phyloP scores from a whole-genome alignment of 2,113 vertebrate species.

The Anguilla japonica region DNA sequence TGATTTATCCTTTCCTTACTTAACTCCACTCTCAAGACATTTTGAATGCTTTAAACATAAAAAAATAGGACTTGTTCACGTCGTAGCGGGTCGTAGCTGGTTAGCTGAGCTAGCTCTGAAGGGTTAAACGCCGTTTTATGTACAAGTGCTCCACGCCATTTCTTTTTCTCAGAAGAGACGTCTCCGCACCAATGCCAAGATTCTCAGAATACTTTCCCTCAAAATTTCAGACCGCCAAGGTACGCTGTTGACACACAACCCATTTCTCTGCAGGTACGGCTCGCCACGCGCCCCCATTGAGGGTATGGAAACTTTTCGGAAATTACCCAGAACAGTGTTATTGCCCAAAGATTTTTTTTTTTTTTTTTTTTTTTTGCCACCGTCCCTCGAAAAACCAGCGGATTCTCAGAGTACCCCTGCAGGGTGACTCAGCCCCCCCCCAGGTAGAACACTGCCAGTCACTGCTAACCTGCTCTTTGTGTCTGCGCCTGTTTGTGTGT shows the following conservation, averaged over 20 bases:
- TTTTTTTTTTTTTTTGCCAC: too few relatives aligned
- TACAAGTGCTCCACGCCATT: conserved; percentile 41
- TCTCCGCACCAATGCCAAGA: conserved; percentile 4
- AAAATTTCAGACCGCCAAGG: conserved; percentile 47
- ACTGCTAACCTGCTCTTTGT: not conserved
- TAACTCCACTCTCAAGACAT: too few relatives aligned
- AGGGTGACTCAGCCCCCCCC: too few relatives aligned
- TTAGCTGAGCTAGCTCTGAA: not conserved
- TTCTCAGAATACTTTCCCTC: conserved; percentile 39
- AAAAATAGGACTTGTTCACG: not conserved
- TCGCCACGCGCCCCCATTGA: not conserved
- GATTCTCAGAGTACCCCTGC: not conserved
- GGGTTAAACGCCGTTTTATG: conserved; percentile 7
- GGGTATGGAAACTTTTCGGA: not conserved
- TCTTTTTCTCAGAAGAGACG: conserved; percentile 45
- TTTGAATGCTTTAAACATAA: not conserved
- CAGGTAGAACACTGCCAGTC: not conserved
- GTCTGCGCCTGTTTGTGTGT: not conserved
- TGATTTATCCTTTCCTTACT: too few relatives aligned
- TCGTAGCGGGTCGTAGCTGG: not conserved
- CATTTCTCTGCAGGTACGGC: not conserved
- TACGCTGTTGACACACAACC: conserved; percentile 49
- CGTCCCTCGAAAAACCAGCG: not conserved
- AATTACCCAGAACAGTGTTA: not conserved
- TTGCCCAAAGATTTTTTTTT: not conserved